Base-by-base conservation (phyloP, 92 coral and sea anemone species). In the Umimayanthus kanabou region DNA sequence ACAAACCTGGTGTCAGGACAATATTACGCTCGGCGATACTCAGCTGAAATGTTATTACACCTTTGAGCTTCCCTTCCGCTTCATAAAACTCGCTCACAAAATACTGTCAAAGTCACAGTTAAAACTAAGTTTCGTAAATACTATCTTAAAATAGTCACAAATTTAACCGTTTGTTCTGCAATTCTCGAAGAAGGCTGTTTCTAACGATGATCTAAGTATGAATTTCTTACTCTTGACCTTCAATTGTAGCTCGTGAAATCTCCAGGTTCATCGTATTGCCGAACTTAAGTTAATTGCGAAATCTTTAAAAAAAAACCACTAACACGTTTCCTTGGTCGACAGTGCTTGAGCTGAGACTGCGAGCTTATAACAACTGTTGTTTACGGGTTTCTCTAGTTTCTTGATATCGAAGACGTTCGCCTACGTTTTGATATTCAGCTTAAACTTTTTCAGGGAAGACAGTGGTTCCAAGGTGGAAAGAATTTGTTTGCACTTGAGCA, bases 401-500 rank as follows among this genome's bases (percentile, higher is more conserved):
- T 64, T 23, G 0, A 33, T 33, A 13, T 22, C 30, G 57, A 49
- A 28, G 58, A 26, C 57, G 25, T 43, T 42, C 15, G 29, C 45
- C 45, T 5, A 23, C 49, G 81, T 47, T 55, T 57, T 78, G 65
- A 16, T 47, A 64, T 64, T 80, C 28, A 20, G 4, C 49, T 39
- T 64, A 37, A 37, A 6, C 67, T 75, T 39, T 61, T 23, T 23
- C 69, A 18, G 1, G 20, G n/a, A 43, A 18, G 49, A 73, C 78
- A 37, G 7, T 33, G 40, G 85, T 47, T 47, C 75, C 74, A 39
- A 39, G 75, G 50, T 65, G 85, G 75, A 69, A 40, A 39, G 29
- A 66, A 16, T 39, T 11, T 33, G 73, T 81, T 61, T 58, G 70
- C 18, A 22, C 26, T 67, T 5, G 73, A 81, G 79, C 39, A 40